phyloP scores from a whole-genome alignment of 2,797 vertebrate species.

The Molossus alvarezi region DNA sequence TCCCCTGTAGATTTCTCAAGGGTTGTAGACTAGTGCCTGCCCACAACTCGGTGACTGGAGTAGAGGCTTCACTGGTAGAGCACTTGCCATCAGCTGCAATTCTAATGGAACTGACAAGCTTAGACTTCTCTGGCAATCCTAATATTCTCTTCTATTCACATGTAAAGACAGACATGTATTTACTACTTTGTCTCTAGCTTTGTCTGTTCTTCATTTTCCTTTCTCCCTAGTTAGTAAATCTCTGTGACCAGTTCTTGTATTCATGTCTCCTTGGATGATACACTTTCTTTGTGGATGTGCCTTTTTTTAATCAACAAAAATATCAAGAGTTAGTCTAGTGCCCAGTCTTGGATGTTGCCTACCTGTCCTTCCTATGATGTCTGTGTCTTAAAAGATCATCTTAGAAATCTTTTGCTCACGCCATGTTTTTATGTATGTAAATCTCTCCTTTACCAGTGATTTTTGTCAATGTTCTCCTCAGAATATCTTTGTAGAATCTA shows the following conservation, averaged over 20 bases:
- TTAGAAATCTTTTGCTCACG: neutral
- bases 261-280: neutral
- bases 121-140: neutral
- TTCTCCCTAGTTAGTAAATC: neutral
- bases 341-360: neutral
- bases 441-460: neutral
- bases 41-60: neutral
- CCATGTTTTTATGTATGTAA: neutral
- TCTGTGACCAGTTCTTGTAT: neutral
- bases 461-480: neutral
- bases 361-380: neutral
- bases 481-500: slow-evolving; percentile 7
- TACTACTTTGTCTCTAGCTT: neutral
- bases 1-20: neutral
- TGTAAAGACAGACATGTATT: neutral
- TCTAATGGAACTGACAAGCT: neutral
- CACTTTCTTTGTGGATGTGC: neutral
- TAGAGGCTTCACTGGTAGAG: neutral
- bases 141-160: neutral
- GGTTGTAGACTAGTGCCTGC: neutral
- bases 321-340: neutral
- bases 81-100: too few species aligned
- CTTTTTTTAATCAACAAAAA: neutral
- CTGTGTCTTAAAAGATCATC: neutral
- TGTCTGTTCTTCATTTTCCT: neutral